Percentiles rank a stretch among this genome's conserved stretches.
These are phyloP conservation scores for Columbina picui DNA, from an alignment of 2,113 vertebrate species.

Conservation along the genomic window DNA sequence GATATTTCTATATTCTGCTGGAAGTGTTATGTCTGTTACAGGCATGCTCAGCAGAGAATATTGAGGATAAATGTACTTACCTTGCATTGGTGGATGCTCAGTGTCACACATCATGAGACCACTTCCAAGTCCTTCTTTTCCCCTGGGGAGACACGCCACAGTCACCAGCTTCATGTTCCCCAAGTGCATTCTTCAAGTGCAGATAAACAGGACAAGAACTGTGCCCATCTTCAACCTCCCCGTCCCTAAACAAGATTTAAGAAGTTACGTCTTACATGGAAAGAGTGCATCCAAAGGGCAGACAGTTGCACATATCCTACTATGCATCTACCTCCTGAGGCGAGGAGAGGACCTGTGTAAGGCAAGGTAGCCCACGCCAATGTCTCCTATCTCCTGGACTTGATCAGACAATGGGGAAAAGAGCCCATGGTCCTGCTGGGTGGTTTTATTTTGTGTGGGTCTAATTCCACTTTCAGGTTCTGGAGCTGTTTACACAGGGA, in stretches of 20 bases:
- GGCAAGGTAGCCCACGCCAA: not conserved
- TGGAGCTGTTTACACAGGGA: not conserved
- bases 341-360: not conserved
- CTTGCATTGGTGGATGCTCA: not conserved
- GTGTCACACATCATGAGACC: not conserved
- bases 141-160: not conserved
- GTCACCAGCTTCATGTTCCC: not conserved
- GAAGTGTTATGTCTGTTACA: not conserved
- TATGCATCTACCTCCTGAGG: not conserved
- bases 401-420: not conserved
- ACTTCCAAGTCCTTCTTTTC: not conserved
- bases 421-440: fast-evolving
- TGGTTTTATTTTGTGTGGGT: not conserved
- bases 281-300: not conserved
- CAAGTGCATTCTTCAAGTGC: not conserved
- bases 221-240: not conserved
- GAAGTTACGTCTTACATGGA: not conserved
- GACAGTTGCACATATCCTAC: not conserved
- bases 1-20: not conserved
- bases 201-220: not conserved
- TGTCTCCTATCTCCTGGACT: not conserved
- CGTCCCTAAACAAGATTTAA: not conserved
- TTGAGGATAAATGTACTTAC: not conserved
- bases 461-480: not conserved
- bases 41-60: not conserved